Conservation (phyloP, 2,113 vertebrate species). For the Panurus biarmicus region DNA sequence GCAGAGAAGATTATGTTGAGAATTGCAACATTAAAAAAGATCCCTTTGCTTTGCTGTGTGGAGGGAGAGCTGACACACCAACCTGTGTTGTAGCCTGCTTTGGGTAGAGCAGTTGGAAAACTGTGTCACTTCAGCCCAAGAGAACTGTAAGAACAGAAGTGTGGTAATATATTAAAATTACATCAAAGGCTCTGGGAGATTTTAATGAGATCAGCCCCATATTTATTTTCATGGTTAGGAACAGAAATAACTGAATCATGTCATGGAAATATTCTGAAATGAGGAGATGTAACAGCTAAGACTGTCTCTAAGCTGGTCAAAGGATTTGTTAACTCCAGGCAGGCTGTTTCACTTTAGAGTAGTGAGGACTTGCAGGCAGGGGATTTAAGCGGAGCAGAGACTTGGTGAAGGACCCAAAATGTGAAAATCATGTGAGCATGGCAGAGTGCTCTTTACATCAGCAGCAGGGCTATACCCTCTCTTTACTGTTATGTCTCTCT, state of each 20-base stretch:
- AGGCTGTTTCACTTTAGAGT: background rate
- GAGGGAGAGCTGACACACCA: background rate
- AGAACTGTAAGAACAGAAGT: constrained; percentile 21
- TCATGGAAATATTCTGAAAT: constrained; percentile 46
- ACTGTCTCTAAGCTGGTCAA: background rate
- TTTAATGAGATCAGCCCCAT: constrained; percentile 44
- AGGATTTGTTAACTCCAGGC: background rate
- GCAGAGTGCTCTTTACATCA: background rate
- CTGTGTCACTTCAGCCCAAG: constrained; percentile 52
- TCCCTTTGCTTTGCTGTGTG: rapidly evolving
- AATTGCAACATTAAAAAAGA: background rate
- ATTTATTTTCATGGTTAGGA: constrained; percentile 37
- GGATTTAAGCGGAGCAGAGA: background rate
- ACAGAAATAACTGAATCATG: constrained; percentile 53
- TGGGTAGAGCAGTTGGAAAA: background rate
- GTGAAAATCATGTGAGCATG: background rate
- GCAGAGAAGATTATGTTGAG: background rate
- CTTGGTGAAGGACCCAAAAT: background rate
- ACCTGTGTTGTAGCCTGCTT: background rate
- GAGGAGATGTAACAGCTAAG: background rate
- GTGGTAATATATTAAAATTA: constrained; percentile 40
- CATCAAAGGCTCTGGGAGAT: constrained; percentile 42
- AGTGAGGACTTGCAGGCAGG: background rate
- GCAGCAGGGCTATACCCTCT: background rate
- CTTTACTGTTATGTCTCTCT: background rate